Evolutionary conservation across 1,140 invertebrate genomes (phyloP).

Genomic region (Bombus affinis): DNA sequence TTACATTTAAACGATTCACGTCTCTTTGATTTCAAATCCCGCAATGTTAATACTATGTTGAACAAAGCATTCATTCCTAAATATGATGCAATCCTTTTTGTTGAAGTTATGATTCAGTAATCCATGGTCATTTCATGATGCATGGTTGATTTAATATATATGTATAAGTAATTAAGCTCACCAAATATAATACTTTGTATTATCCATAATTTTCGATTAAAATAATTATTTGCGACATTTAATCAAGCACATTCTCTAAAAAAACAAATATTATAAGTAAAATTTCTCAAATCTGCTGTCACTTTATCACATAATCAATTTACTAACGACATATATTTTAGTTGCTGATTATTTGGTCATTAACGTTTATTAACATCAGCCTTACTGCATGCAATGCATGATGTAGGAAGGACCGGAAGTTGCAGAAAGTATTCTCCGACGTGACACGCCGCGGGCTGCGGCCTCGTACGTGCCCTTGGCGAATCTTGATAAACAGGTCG

Average conservation of each 20-base stretch:
- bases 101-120: slow-evolving; percentile 52
- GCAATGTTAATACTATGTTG: slow-evolving; percentile 45
- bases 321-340: slow-evolving; percentile 71
- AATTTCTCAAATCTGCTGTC: slow-evolving; percentile 52
- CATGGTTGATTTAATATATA: slow-evolving; percentile 65
- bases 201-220: slow-evolving; percentile 51
- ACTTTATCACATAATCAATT: slow-evolving; percentile 61
- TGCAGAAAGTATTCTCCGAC: slow-evolving; percentile 79
- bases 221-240: slow-evolving; percentile 62
- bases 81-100: slow-evolving; percentile 44
- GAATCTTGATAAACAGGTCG: slow-evolving; percentile 82
- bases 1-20: slow-evolving; percentile 57
- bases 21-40: slow-evolving; percentile 55
- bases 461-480: slow-evolving; percentile 81
- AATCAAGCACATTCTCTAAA: slow-evolving; percentile 60
- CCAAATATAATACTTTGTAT: slow-evolving; percentile 56
- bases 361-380: slow-evolving; percentile 80
- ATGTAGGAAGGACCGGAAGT: slow-evolving; percentile 81
- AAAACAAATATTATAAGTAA: slow-evolving; percentile 57
- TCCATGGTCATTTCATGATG: slow-evolving; percentile 63
- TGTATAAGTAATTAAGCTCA: slow-evolving; percentile 57
- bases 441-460: slow-evolving; percentile 79
- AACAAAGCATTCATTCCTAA: slow-evolving; percentile 48
- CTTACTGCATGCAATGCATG: slow-evolving; percentile 82
- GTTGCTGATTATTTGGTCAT: slow-evolving; percentile 75